phyloP scores from a whole-genome alignment of 2,797 vertebrate species.

The Valencia hispanica region DNA sequence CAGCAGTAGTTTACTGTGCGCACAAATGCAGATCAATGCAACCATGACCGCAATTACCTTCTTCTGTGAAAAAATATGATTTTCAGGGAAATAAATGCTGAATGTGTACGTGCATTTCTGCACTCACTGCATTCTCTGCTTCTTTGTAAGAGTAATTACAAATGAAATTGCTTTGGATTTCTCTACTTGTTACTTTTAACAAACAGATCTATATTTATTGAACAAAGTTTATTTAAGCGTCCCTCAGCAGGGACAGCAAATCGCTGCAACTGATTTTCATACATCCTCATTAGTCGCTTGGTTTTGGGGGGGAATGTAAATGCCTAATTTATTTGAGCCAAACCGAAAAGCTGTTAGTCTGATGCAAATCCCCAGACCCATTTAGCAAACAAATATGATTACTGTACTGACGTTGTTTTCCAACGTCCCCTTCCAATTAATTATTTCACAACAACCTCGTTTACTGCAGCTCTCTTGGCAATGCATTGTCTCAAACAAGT shows the following conservation, averaged over 20 bases:
- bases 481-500: slow-evolving; percentile 17
- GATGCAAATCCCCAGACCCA: slow-evolving; percentile 22
- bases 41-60: background rate
- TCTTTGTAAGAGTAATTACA: background rate
- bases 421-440: slow-evolving; percentile 40
- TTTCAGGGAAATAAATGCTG: background rate
- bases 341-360: slow-evolving; percentile 28
- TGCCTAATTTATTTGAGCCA: slow-evolving; percentile 28
- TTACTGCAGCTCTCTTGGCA: slow-evolving; percentile 6
- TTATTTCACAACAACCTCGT: slow-evolving; percentile 27
- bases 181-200: slow-evolving; percentile 3
- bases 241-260: background rate
- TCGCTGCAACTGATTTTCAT: background rate
- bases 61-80: background rate
- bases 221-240: background rate
- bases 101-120: background rate
- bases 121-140: background rate
- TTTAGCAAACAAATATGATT: slow-evolving; percentile 44
- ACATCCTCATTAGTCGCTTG: slow-evolving; percentile 16
- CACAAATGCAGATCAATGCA: background rate
- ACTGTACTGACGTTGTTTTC: slow-evolving; percentile 17
- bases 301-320: slow-evolving; percentile 11
- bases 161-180: background rate
- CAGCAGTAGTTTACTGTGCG: background rate
- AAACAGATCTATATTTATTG: slow-evolving; percentile 7